Base-by-base conservation (phyloP, 2,797 vertebrate species). In the Limosa lapponica region DNA sequence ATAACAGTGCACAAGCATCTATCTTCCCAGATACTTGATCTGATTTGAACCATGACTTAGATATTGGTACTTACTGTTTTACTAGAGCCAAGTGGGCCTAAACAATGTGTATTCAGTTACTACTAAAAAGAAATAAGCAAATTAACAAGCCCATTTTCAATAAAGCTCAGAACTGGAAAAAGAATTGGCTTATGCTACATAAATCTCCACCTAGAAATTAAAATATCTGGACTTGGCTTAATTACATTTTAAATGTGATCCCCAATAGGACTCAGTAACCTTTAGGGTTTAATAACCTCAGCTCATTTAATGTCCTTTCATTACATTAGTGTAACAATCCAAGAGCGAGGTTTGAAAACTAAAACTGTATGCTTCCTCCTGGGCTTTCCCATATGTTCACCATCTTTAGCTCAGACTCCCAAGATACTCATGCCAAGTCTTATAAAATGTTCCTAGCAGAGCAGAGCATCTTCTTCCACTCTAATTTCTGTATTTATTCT, bases 121-220 rank as follows among this genome's bases (percentile, higher is more conserved):
- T 94, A 95, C 92, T 97, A 87, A 95, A 96, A 96, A 95, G 94
- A 97, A 91, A 86, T 27, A 87, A 86, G 48, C 59, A 57, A 78
- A 87, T 81, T 67, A 92, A 75, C 90, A 83, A 96, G 81, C 49
- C 44, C 89, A 82, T 96, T 96, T 97, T 97, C 97, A 96, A 92
- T 96, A 59, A 90, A 95, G 93, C 94, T 94, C 78, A 70, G 55
- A 97, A 95, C 17, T 55, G 52, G 69, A 66, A 89, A 88, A 93
- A 87, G 37, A 93, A 80, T 49, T 94, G 36, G 71, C 78, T 96
- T 92, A 39, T 79, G 88, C 80, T 82, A 71, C 39, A 30, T 85
- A 88, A 90, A 80, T 80, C 93, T 95, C 90, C 79, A 78, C 84
- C 59, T 90, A 85, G 74, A 96, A 96, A 85, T 16, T 37, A 89